Evolutionary conservation across 2,888 invertebrate species (phyloP).

Genomic region (Amblyjoppa fuscipennis): DNA sequence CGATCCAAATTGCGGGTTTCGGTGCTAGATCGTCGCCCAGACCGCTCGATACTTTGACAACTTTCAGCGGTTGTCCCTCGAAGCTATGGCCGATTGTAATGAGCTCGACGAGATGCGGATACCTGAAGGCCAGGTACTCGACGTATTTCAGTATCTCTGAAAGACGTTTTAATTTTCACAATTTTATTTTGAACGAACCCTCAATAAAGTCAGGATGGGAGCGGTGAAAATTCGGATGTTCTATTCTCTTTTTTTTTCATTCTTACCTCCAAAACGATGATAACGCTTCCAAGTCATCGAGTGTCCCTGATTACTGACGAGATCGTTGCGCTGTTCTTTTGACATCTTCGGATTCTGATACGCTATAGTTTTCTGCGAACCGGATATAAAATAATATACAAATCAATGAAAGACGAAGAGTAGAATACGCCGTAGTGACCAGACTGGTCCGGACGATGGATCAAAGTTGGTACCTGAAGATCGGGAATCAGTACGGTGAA

Average conservation of each 20-base stretch:
- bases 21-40: constrained; percentile 80
- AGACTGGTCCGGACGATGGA: neutral
- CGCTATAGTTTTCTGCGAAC: constrained; percentile 88
- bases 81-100: constrained; percentile 91
- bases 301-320: constrained; percentile 87
- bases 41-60: constrained; percentile 89
- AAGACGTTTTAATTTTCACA: constrained; percentile 8
- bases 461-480: constrained; percentile 87
- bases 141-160: constrained; percentile 89
- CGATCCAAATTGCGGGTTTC: constrained; percentile 93
- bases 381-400: neutral
- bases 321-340: constrained; percentile 87
- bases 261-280: constrained; percentile 88
- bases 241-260: neutral
- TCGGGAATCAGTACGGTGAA: constrained; percentile 90
- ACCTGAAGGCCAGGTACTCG: constrained; percentile 89
- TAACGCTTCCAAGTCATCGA: constrained; percentile 91
- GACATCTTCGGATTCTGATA: constrained; percentile 89
- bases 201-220: neutral
- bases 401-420: constrained; percentile 3
- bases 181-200: constrained; percentile 1
- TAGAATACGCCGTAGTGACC: neutral
- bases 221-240: constrained; percentile 5
- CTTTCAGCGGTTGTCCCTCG: constrained; percentile 90
- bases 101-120: constrained; percentile 89